Evolutionary conservation across 2,888 invertebrate species (phyloP).

Genomic region (Stratiomys singularior): DNA sequence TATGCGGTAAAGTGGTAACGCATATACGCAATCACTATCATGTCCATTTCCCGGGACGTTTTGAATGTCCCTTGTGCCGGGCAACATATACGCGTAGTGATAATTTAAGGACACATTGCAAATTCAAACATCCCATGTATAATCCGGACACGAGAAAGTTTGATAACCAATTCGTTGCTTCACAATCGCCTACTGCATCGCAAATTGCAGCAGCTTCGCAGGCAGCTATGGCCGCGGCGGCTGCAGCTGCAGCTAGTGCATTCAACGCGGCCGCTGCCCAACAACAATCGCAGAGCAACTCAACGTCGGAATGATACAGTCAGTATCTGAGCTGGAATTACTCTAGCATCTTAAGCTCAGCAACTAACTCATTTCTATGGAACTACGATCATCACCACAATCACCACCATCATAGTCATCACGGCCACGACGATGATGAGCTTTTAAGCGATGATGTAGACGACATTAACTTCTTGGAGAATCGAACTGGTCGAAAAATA

Average conservation of each 20-base stretch:
- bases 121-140: constrained; percentile 90
- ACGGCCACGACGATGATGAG: constrained; percentile 42
- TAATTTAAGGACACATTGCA: constrained; percentile 92
- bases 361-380: constrained; percentile 58
- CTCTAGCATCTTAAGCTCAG: constrained; percentile 57
- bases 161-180: constrained; percentile 73
- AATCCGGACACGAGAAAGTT: constrained; percentile 89
- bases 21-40: constrained; percentile 95
- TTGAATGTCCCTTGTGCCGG: constrained; percentile 91
- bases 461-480: constrained; percentile 38
- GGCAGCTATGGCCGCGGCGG: constrained; percentile 65
- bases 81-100: constrained; percentile 92
- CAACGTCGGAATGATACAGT: constrained; percentile 59
- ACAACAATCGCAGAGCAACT: constrained; percentile 60
- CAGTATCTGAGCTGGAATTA: constrained; percentile 65
- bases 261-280: constrained; percentile 61
- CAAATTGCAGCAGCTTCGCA: constrained; percentile 67
- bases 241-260: constrained; percentile 60
- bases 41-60: constrained; percentile 92
- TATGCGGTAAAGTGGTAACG: constrained; percentile 94
- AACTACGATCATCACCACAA: constrained; percentile 56
- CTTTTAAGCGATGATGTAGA: constrained; percentile 51
- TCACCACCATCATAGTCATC: constrained; percentile 52
- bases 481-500: neutral
- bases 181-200: constrained; percentile 69